These are phyloP conservation scores for Limonius californicus DNA, from an alignment of 1,140 invertebrate species.

Conservation along the genomic window DNA sequence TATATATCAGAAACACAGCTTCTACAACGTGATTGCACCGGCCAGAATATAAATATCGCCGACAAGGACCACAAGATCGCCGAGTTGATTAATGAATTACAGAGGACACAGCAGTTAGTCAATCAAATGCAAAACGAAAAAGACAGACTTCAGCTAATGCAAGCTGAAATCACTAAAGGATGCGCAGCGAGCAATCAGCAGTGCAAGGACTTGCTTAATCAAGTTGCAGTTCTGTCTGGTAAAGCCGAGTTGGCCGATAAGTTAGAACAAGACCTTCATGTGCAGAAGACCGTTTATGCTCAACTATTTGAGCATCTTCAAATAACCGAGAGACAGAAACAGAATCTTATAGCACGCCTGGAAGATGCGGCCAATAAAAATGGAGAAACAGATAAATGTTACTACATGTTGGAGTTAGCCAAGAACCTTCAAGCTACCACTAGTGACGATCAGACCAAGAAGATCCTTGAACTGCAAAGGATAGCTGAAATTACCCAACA, in stretches of 20 bases:
- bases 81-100: conserved; percentile 14
- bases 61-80: conserved; percentile 21
- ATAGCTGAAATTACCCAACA: conserved; percentile 11
- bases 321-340: conserved; percentile 22
- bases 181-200: conserved; percentile 8
- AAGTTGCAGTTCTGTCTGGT: conserved; percentile 19
- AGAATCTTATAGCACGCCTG: conserved; percentile 11
- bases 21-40: conserved; percentile 42
- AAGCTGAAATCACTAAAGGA: conserved; percentile 9
- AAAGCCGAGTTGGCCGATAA: conserved; percentile 15
- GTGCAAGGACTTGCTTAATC: conserved; percentile 17
- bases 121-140: conserved; percentile 22
- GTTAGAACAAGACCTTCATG: conserved; percentile 10
- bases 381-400: conserved; percentile 16
- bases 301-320: conserved; percentile 5
- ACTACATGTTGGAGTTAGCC: conserved; percentile 5
- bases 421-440: conserved; percentile 19
- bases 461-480: conserved; percentile 19
- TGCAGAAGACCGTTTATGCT: conserved; percentile 6
- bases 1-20: conserved; percentile 45
- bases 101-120: conserved; percentile 8
- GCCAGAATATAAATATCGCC: conserved; percentile 6
- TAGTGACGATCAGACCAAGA: conserved; percentile 3
- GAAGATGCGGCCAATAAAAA: not conserved
- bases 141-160: conserved; percentile 6